Conservation (phyloP, 2,888 invertebrate genomes). For the Drosophila rellima region DNA sequence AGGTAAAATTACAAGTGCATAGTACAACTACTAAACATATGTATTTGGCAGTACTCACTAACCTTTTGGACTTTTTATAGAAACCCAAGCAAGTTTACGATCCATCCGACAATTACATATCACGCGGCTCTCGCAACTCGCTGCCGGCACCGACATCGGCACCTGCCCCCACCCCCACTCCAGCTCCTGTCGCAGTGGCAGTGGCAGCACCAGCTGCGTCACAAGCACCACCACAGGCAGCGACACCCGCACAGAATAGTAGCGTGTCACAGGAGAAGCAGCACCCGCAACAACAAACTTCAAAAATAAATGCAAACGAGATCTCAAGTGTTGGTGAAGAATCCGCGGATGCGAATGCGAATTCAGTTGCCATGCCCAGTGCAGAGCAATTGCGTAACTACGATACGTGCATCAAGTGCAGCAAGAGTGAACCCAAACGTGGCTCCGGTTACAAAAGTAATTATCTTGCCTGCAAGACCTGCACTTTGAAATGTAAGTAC, state of each 20-base stretch:
- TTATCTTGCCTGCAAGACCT: slow-evolving; percentile 77
- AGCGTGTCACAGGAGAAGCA: slow-evolving; percentile 2
- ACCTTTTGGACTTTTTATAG: slow-evolving; percentile 79
- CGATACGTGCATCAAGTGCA: slow-evolving; percentile 75
- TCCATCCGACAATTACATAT: slow-evolving; percentile 93
- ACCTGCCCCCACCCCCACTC: neutral
- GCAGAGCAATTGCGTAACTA: slow-evolving; percentile 27
- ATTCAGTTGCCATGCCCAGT: neutral
- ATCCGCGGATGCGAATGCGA: neutral
- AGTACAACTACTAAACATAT: neutral
- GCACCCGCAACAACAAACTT: neutral
- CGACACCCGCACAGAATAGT: neutral
- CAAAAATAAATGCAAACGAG: neutral
- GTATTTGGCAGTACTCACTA: neutral
- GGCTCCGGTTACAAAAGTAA: slow-evolving; percentile 78
- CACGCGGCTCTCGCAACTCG: slow-evolving; percentile 83
- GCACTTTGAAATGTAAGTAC: slow-evolving; percentile 73
- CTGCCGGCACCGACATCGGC: slow-evolving; percentile 18
- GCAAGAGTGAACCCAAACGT: slow-evolving; percentile 76
- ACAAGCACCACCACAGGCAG: neutral
- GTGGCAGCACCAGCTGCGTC: neutral
- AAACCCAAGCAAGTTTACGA: slow-evolving; percentile 95
- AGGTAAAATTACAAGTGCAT: slow-evolving; percentile 57
- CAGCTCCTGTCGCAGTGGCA: neutral
- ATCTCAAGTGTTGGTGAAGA: slow-evolving; percentile 2